Conservation (phyloP, 2,797 vertebrate genomes). For the Oryzias dopingdopingensis region DNA sequence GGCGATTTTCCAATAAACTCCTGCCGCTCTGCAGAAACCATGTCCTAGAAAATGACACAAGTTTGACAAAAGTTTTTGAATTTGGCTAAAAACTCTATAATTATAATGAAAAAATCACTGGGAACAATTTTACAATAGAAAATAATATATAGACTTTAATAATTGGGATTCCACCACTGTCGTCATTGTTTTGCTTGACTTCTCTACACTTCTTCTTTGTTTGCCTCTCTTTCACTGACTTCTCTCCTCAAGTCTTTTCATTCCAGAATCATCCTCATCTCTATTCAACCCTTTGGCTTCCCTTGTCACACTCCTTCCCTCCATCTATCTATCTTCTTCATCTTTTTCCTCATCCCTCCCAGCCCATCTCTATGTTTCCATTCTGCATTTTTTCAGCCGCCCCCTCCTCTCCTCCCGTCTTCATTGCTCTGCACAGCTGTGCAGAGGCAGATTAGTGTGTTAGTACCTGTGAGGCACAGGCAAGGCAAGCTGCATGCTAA, state of each 20-base stretch:
- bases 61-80: no score
- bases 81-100: no score
- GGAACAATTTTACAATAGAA: no score
- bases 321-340: conserved; percentile 45
- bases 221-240: conserved; percentile 14
- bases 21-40: no score
- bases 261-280: conserved; percentile 48
- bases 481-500: conserved; percentile 77
- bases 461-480: conserved; percentile 82
- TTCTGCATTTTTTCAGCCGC: conserved; percentile 47
- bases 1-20: no score
- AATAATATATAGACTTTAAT: no score
- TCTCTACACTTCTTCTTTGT: conserved; percentile 36
- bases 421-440: conserved; percentile 73
- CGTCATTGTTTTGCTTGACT: conserved; percentile 14
- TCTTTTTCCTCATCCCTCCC: conserved; percentile 49
- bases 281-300: conserved; percentile 43
- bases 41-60: no score
- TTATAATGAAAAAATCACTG: no score
- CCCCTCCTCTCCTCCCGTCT: conserved; percentile 41
- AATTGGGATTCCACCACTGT: conserved; percentile 1
- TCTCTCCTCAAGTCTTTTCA: conserved; percentile 41
- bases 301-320: conserved; percentile 33
- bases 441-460: conserved; percentile 77
- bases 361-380: conserved; percentile 51